Evolutionary conservation across 2,113 vertebrate genomes (phyloP), one percentile per base, ranked within the genome.

Genomic region (Desmodus rotundus): DNA sequence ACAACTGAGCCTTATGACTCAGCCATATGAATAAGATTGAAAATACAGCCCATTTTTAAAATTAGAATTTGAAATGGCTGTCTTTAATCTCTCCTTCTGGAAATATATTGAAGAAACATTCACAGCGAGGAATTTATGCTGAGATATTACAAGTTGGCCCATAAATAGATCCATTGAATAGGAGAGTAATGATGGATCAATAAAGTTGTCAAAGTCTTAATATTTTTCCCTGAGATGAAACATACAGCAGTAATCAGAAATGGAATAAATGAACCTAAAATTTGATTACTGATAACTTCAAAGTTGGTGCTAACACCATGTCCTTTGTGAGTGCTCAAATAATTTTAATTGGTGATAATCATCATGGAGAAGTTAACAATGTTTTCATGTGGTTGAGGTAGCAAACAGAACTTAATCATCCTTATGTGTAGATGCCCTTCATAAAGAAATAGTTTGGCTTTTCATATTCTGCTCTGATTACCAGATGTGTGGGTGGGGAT

Each of bases 381-480:
- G 61, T 92, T 94, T 90, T 87, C 73, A 80, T 45, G 17, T 94
- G 72, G n/a, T 82, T 84, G 45, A 94, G 41, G 33, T 4, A 83
- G 65, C 63, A 94, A 93, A 88, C 11, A 95, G 70, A 91, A 43
- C 36, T 95, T 84, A 68, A 84, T 54, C 72, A 61, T 28, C 10
- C 38, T 89, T 38, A 38, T 56, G 33, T 87, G 41, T 67, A 77
- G 78, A 50, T 41, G 52, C 33, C 11, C 87, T 95, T 91, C 70
- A 87, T 70, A 94, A 96, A 92, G n/a, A 94, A 72, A 89, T 78
- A 47, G 22, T 83, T 68, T 94, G 72, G 43, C 50, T 94, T 90
- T 94, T 77, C 41, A 82, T 91, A 78, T 91, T 91, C 74, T 92
- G 36, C 56, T 85, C 36, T 91, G 36, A 91, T 82, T 76, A 87